phyloP scores from a whole-genome alignment of 2,797 vertebrate species.

The Rhincodon typus region DNA sequence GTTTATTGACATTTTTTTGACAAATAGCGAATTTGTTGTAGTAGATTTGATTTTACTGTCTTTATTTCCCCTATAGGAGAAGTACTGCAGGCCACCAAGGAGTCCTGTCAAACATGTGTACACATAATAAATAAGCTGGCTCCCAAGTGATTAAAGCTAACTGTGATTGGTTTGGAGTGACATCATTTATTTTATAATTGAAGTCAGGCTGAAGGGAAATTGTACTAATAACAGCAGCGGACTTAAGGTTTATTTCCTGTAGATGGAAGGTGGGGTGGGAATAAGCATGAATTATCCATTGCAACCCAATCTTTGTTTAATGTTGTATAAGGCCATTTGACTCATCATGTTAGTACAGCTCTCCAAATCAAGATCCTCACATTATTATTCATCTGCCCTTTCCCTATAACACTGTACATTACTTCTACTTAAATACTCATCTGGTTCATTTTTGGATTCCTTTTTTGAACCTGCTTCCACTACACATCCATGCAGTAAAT shows the following conservation, averaged over 20 bases:
- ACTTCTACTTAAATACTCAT: no score
- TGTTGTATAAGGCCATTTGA: neutral
- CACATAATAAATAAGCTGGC: neutral
- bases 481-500: no score
- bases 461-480: no score
- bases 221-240: neutral
- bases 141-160: neutral
- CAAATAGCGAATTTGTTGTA: conserved; percentile 9
- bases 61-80: neutral
- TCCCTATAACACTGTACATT: no score
- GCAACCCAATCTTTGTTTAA: neutral
- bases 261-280: neutral
- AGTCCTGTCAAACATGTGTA: neutral
- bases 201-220: conserved; percentile 1
- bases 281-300: neutral
- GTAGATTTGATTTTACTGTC: neutral
- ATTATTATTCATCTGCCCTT: no score
- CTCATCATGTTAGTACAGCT: no score
- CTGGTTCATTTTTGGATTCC: no score
- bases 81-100: neutral
- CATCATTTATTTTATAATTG: conserved; percentile 21
- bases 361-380: no score
- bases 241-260: neutral
- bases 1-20: conserved; percentile 32
- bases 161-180: conserved; percentile 30